Conservation (phyloP, 1,140 invertebrate genomes). For the Lasioglossum albipes region DNA sequence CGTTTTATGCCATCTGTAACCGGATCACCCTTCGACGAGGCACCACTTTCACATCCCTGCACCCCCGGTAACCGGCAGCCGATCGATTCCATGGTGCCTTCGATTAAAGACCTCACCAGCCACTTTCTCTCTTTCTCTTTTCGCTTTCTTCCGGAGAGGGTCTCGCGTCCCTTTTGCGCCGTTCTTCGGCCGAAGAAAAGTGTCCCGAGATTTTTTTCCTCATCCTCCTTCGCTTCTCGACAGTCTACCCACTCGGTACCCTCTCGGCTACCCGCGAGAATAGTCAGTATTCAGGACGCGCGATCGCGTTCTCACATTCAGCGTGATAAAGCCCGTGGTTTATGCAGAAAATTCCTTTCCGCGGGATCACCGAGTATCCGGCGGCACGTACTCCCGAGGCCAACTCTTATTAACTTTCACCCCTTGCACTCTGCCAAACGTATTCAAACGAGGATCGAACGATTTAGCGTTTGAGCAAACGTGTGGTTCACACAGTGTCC, state of each 20-base stretch:
- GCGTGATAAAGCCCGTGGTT: conserved; percentile 3
- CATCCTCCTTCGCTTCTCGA: background rate
- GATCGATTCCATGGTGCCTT: conserved; percentile 67
- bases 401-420: background rate
- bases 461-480: background rate
- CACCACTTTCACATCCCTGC: conserved; percentile 37
- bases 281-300: background rate
- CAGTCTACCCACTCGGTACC: no score
- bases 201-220: conserved; percentile 27
- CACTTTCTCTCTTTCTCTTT: conserved; percentile 15
- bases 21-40: conserved; percentile 66
- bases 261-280: background rate
- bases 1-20: conserved; percentile 74
- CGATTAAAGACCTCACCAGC: conserved; percentile 57
- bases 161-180: conserved; percentile 10
- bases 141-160: background rate
- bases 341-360: background rate
- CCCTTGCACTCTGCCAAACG: background rate
- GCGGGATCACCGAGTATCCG: background rate
- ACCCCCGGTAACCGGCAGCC: conserved; percentile 38
- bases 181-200: conserved; percentile 49
- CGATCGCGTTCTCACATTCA: conserved; percentile 3
- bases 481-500: background rate
- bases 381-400: background rate
- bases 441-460: background rate